These are phyloP conservation scores for Rhagologus leucostigma DNA, from an alignment of 2,113 vertebrate species.

Conservation along the genomic window DNA sequence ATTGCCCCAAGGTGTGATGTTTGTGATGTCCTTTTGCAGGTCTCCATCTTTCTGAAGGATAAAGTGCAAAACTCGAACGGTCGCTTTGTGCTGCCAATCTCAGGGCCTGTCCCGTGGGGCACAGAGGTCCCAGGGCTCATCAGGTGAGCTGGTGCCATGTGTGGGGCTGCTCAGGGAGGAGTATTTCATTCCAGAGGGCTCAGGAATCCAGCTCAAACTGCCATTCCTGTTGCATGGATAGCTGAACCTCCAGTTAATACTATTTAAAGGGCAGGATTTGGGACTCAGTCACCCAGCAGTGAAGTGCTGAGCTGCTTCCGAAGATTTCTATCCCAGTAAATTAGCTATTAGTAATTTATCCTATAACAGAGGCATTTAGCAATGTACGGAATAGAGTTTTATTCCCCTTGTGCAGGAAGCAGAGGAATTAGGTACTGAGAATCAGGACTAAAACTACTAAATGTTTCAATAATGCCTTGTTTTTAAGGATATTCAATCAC, in stretches of 20 bases:
- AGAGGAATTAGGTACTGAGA: neutral
- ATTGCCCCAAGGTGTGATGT: neutral
- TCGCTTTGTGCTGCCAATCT: conserved; percentile 89
- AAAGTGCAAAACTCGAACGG: conserved; percentile 97
- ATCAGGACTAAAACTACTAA: neutral
- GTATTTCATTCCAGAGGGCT: neutral
- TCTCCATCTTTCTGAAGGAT: conserved; percentile 97
- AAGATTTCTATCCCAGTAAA: neutral
- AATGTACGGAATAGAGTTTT: neutral
- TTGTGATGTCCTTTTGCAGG: conserved; percentile 70
- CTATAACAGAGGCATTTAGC: neutral
- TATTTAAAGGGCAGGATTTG: neutral
- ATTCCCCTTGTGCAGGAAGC: neutral
- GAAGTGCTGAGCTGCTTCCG: neutral
- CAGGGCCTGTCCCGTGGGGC: conserved; percentile 89
- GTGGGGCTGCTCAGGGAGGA: neutral
- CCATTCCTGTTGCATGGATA: neutral
- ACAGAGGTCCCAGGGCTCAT: conserved; percentile 89
- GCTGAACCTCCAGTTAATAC: neutral
- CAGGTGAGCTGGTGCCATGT: conserved; percentile 71
- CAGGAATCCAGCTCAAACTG: neutral
- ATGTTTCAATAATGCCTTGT: neutral
- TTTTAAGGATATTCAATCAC: conserved; percentile 83
- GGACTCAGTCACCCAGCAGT: neutral
- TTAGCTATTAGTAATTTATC: neutral